Base-by-base conservation (phyloP, 2,888 invertebrate species). In the Ophion slaviceki region DNA sequence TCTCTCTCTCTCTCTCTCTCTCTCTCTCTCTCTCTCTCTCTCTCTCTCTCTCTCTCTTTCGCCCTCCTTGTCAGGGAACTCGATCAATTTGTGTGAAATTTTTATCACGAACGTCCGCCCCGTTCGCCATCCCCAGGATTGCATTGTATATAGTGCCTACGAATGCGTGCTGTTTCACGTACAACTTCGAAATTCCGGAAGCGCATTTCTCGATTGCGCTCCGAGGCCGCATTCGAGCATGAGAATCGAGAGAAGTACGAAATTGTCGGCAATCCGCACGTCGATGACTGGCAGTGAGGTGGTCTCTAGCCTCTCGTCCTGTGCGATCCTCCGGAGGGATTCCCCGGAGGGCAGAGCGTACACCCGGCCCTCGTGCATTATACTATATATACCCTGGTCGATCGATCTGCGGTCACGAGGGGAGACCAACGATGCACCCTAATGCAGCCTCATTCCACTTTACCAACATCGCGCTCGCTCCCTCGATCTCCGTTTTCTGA, bases 381-480 rank as follows among this genome's bases (percentile, higher is more conserved):
- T 47, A 71, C 75, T 47, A 10, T 47, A 47, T 47, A 10, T 47
- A 47, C 47, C 64, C 47, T 59, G 83, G 75, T 70, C 79, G 79
- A 84, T 84, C 79, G 79, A 75, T 84, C 83, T 66, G 79, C 79
- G 83, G 83, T 84, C 57, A 83, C 68, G 83, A 68, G 74, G 80
- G 74, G 79, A 75, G 79, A 70, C 72, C 83, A 66, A 74, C 80
- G 82, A 78, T 83, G 82, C 78, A 79, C 82, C 78, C 78, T 62
- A 53, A 79, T 79, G 75, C 79, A 79, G 62, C 68, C 68, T 79
- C 36, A 32, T 72, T 67, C 61, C 67, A 28, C 66, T 61, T 57
- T 66, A 57, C 47, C 47, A 14, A 47, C 14, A 14, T 53, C 47
- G 62, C 79, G 64, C 68, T 70, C 67, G 40, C 53, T 68, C 64